A percentile compares a stretch with the other conserved stretches of the same genome.
These are phyloP conservation scores for Amphimedon queenslandica DNA, from an alignment of 37 sponge, comb jelly and placozoan species.

Conservation along the genomic window DNA sequence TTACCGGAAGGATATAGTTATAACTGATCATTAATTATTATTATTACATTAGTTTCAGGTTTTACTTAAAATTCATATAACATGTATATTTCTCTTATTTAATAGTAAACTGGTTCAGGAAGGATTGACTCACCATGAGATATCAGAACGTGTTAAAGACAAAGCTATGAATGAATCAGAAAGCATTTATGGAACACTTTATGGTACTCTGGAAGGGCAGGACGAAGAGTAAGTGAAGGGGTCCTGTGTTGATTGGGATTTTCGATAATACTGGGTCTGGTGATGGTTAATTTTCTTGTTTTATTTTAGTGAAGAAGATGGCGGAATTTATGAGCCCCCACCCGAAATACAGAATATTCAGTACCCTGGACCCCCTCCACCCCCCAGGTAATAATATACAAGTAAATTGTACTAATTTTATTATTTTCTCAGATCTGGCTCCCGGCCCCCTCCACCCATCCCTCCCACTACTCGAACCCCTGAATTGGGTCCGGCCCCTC, in stretches of 20 bases:
- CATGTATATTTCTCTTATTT: neutral
- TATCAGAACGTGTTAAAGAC: conserved; percentile 53
- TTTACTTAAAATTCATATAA: neutral
- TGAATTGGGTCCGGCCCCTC: neutral
- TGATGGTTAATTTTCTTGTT: neutral
- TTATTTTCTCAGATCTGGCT: neutral
- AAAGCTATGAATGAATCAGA: conserved; percentile 47
- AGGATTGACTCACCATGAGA: conserved; percentile 45
- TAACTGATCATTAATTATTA: too few relatives aligned
- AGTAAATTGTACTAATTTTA: too few relatives aligned
- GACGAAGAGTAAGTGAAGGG: conserved; percentile 13
- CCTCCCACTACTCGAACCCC: neutral
- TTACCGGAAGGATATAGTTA: too few relatives aligned
- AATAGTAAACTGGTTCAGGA: conserved; percentile 29
- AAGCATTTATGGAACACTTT: conserved; percentile 74
- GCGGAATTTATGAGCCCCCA: neutral
- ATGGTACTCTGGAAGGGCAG: conserved; percentile 46
- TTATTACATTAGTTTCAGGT: too few relatives aligned
- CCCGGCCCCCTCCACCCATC: neutral
- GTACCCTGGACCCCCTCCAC: too few relatives aligned
- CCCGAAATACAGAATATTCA: neutral
- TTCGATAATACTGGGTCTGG: too few relatives aligned
- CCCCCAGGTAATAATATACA: too few relatives aligned
- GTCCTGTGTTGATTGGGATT: neutral
- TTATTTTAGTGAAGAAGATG: neutral